Conservation (phyloP, 2,888 invertebrate species). For the Diabrotica balteata region DNA sequence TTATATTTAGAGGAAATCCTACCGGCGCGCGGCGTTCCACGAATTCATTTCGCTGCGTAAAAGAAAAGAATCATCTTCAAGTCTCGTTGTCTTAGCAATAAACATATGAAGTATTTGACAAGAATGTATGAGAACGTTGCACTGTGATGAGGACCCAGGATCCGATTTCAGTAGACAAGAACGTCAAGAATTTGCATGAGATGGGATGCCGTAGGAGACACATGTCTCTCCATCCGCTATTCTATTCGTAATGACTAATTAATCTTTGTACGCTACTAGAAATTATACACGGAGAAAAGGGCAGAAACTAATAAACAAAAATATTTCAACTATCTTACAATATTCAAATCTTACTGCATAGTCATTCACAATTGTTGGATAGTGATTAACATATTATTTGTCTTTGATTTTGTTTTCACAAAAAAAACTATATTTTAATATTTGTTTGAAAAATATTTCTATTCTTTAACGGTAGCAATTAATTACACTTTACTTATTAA, state of each 20-base stretch:
- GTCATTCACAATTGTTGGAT: no score
- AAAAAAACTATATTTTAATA: no score
- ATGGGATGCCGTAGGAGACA: neutral
- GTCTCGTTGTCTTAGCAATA: conserved; percentile 13
- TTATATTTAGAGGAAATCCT: no score
- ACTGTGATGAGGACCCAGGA: neutral
- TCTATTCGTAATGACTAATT: neutral
- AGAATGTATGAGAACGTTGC: conserved; percentile 12
- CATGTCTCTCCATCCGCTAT: conserved; percentile 11
- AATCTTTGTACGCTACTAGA: neutral
- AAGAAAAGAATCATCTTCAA: neutral
- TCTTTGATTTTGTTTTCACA: no score
- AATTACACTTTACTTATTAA: no score
- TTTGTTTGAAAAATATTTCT: no score
- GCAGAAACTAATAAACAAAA: neutral
- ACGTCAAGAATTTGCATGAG: conserved; percentile 9
- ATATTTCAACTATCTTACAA: neutral
- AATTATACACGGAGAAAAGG: neutral
- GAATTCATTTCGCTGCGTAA: neutral
- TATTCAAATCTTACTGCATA: no score
- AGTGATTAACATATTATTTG: no score
- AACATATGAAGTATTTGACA: conserved; percentile 15
- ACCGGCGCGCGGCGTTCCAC: no score
- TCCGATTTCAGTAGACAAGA: conserved; percentile 6
- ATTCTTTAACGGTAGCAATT: no score